phyloP scores from a whole-genome alignment of 2,888 invertebrate genomes.

The Baronia brevicornis region DNA sequence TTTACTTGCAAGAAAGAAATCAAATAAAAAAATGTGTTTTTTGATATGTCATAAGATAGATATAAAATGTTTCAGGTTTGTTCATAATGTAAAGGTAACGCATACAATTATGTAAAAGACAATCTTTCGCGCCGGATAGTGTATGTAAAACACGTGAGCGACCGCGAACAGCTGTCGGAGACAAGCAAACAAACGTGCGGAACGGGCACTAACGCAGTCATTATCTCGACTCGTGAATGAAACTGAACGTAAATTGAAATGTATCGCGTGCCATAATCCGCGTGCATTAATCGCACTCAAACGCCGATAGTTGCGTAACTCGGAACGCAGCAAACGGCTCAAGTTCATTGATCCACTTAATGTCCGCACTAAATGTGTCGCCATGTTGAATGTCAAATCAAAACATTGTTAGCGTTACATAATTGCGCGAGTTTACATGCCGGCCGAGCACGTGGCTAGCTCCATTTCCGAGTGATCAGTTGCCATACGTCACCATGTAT shows the following conservation, averaged over 20 bases:
- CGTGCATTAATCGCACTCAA: constrained; percentile 74
- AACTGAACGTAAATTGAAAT: constrained; percentile 73
- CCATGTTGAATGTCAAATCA: constrained; percentile 68
- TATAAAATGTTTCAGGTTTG: too few relatives aligned
- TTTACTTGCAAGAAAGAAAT: too few relatives aligned
- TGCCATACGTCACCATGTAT: constrained; percentile 62
- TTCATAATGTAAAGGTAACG: too few relatives aligned
- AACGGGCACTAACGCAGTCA: constrained; percentile 47
- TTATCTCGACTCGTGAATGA: constrained; percentile 72
- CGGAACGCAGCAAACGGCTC: constrained; percentile 60
- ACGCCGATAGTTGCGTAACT: constrained; percentile 69
- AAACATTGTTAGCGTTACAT: constrained; percentile 71
- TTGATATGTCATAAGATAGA: too few relatives aligned
- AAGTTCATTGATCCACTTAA: constrained; percentile 76
- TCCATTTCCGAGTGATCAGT: constrained; percentile 46
- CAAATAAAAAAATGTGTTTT: too few relatives aligned
- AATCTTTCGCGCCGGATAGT: constrained; percentile 26
- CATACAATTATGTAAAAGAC: too few relatives aligned
- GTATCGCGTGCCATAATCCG: constrained; percentile 75
- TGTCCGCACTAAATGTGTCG: constrained; percentile 71
- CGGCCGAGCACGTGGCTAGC: constrained; percentile 36
- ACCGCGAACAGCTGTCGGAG: constrained; percentile 34
- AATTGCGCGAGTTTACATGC: constrained; percentile 56
- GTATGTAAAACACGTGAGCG: constrained; percentile 38
- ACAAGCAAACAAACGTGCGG: constrained; percentile 56